phyloP scores from a whole-genome alignment of 1,140 invertebrate genomes.

The Palaemon carinicauda region DNA sequence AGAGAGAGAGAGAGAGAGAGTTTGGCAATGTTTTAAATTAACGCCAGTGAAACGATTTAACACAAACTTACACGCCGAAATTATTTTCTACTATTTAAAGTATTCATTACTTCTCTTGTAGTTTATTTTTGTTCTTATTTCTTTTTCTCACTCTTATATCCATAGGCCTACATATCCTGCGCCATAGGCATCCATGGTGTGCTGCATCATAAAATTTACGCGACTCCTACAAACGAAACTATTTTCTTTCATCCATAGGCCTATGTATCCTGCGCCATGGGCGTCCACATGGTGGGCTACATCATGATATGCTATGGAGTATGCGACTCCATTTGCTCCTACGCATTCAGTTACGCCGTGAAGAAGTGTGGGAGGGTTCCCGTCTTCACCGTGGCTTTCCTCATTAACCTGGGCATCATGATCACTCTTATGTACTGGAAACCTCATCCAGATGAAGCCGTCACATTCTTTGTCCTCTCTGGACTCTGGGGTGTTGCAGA shows the following conservation, averaged over 20 bases:
- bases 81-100: no score
- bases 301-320: constrained; percentile 44
- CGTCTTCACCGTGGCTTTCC: constrained; percentile 13
- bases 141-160: no score
- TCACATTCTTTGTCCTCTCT: constrained; percentile 15
- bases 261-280: constrained; percentile 15
- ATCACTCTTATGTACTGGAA: constrained; percentile 34
- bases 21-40: no score
- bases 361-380: constrained; percentile 25
- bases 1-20: no score
- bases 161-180: not conserved
- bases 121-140: no score
- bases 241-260: not conserved
- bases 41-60: no score
- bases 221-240: no score
- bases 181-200: not conserved
- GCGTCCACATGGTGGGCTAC: constrained; percentile 33
- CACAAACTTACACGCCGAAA: no score
- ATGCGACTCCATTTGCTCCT: constrained; percentile 39
- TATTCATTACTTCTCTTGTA: no score
- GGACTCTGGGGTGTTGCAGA: constrained; percentile 37
- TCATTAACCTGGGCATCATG: constrained; percentile 33
- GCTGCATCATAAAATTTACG: not conserved
- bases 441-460: constrained; percentile 13
- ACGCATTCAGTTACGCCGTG: constrained; percentile 31